Evolutionary conservation across 2,113 vertebrate genomes (phyloP), one percentile per base, ranked within the genome.

Genomic region (Tichodroma muraria): DNA sequence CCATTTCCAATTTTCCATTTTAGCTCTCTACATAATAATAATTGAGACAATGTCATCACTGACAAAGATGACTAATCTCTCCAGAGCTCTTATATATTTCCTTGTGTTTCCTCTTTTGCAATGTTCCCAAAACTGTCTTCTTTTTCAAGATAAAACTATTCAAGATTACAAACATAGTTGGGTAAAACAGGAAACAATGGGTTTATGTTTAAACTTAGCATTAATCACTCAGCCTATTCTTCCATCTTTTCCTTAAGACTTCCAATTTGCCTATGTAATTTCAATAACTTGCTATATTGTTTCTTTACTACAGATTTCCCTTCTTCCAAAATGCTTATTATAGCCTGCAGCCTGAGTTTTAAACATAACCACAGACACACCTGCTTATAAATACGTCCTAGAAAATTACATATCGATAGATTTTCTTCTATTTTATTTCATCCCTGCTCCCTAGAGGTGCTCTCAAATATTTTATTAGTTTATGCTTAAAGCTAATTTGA

Each of bases 1-100:
- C 54, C 30, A 54, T 80, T 95, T 94, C 79, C 68, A 94, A 85
- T 75, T 97, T 95, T 96, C 91, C 96, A 95, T 88, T 89, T 82
- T 75, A 93, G 63, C 64, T 79, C 54, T 47, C 42, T 47, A 64
- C 76, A 89, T 83, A 93, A 92, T 77, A 93, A 89, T 85, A 40
- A 89, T 64, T 7, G 5, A 79, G 82, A 91, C 85, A 93, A 85
- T 40, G 54, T 71, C 2, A 4, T 63, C 68, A 88, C 5, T 57
- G 64, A 80, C 70, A 94, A 69, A 80, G 60, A 68, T 81, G 72
- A 73, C 70, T 91, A 91, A 94, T 93, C 71, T 77, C 60, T 89
- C 59, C 85, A 71, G 30, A 93, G 54, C 66, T 87, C 79, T 82
- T 35, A 71, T 14, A 18, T 75, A 71, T 56, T 93, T 89, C 52